phyloP scores from a whole-genome alignment of 1,140 invertebrate species.

The Drosophila watanabei region DNA sequence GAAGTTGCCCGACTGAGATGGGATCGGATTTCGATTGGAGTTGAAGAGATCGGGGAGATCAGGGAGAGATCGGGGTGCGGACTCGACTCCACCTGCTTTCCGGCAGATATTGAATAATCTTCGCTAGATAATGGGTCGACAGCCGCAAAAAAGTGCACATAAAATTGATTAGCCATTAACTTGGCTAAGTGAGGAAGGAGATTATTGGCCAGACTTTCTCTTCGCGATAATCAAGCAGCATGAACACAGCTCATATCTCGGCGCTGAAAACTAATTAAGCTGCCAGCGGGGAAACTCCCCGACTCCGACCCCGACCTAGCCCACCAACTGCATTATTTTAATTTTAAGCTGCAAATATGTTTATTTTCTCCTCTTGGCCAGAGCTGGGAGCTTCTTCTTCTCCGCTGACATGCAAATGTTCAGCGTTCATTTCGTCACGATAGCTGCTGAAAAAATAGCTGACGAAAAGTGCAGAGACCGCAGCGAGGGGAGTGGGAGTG shows the following conservation, averaged over 20 bases:
- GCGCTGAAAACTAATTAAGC: conserved; percentile 13
- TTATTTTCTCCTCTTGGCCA: conserved; percentile 8
- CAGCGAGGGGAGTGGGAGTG: conserved; percentile 3
- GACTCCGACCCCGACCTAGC: neutral
- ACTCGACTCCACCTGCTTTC: conserved; percentile 39
- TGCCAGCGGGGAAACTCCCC: conserved; percentile 1
- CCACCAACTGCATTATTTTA: conserved; percentile 6
- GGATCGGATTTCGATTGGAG: conserved; percentile 9
- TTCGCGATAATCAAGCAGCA: conserved; percentile 44
- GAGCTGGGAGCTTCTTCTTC: conserved; percentile 28
- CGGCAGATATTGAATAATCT: conserved; percentile 61
- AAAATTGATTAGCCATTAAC: conserved; percentile 72
- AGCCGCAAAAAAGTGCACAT: conserved; percentile 40
- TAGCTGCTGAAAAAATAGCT: conserved; percentile 55
- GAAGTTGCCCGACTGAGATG: neutral
- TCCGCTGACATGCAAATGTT: conserved; percentile 34
- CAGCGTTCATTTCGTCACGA: conserved; percentile 61
- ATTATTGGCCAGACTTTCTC: conserved; percentile 65
- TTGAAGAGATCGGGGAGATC: neutral
- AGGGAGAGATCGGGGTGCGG: neutral
- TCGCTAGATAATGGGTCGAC: conserved; percentile 26
- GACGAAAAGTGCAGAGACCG: conserved; percentile 39
- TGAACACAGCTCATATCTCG: conserved; percentile 17
- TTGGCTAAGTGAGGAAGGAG: conserved; percentile 27
- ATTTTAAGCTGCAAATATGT: conserved; percentile 14